Evolutionary conservation across 2,888 invertebrate genomes (phyloP), one percentile per base, ranked within the genome.

Genomic region (Thera britannica): DNA sequence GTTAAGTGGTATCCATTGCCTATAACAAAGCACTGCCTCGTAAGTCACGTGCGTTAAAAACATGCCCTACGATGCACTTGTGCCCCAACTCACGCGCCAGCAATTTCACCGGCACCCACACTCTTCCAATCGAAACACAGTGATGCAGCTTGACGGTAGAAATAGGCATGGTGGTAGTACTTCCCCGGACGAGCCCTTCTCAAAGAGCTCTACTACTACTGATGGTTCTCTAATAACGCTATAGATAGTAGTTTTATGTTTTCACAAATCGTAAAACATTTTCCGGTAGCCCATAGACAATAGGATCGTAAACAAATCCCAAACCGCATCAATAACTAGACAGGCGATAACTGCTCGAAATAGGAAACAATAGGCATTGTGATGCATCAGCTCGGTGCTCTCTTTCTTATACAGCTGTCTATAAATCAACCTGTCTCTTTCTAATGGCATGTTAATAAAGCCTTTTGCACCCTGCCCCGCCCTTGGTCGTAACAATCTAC

Each of bases 311-410:
- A 66, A 66, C 66, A 51, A 57, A 57, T 51, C 36, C 51, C 8
- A 66, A 62, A 67, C 58, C 58, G 67, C 67, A 67, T 62, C 62
- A 67, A 62, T 66, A 61, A 61, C 66, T 58, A 67, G 58, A 59
- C 64, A 49, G 62, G 56, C 67, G 67, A 63, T 62, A 46, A 63
- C 52, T 62, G 58, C 62, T 63, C 48, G 1, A 52, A 38, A 51
- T 34, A 9, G 35, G 48, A 67, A 67, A 67, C 67, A 67, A 67
- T 63, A 63, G 63, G 35, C 59, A 67, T 67, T 67, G 67, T 67
- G 55, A 34, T 34, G 58, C 58, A 67, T 48, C 46, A 62, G 58
- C 34, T 59, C 23, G 23, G 9, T 34, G 36, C 34, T 64, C 63
- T 52, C 63, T 64, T 57, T 58, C 12, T 35, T 51, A 44, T 51